These are phyloP conservation scores for Meda fulgida DNA, from an alignment of 2,797 vertebrate genomes.

Conservation along the genomic window DNA sequence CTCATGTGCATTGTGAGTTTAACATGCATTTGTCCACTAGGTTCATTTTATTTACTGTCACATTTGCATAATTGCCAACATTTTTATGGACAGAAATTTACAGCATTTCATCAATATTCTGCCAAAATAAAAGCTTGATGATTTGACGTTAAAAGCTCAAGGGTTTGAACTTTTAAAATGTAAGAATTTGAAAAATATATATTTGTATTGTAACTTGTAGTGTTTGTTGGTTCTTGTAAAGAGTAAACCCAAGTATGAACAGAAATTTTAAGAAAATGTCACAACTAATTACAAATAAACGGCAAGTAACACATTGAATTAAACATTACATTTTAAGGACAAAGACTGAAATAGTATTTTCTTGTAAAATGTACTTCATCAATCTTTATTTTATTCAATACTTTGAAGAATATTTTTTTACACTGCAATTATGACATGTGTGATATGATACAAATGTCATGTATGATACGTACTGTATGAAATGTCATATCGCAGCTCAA, in stretches of 20 bases:
- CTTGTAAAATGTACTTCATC: too few relatives aligned
- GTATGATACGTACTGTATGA: neutral
- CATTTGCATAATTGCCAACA: neutral
- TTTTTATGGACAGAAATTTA: neutral
- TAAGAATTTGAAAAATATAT: neutral
- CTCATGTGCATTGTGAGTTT: neutral
- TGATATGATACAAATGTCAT: neutral
- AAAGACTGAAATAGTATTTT: neutral
- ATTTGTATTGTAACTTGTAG: neutral
- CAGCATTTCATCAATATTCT: neutral
- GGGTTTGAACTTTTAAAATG: neutral
- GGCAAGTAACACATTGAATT: neutral
- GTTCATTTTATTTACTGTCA: neutral
- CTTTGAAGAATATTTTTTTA: too few relatives aligned
- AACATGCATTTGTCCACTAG: neutral
- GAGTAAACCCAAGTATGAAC: neutral
- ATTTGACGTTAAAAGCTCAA: neutral
- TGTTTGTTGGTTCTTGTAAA: neutral
- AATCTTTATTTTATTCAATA: too few relatives aligned
- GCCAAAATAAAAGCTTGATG: neutral
- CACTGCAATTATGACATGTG: neutral
- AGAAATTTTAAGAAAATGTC: too few relatives aligned
- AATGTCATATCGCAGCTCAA: neutral
- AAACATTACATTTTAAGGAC: neutral
- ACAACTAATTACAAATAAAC: too few relatives aligned